Evolutionary conservation across 1,140 invertebrate species (phyloP), one percentile per base, ranked within the genome.

Genomic region (Tetraneura akinire): DNA sequence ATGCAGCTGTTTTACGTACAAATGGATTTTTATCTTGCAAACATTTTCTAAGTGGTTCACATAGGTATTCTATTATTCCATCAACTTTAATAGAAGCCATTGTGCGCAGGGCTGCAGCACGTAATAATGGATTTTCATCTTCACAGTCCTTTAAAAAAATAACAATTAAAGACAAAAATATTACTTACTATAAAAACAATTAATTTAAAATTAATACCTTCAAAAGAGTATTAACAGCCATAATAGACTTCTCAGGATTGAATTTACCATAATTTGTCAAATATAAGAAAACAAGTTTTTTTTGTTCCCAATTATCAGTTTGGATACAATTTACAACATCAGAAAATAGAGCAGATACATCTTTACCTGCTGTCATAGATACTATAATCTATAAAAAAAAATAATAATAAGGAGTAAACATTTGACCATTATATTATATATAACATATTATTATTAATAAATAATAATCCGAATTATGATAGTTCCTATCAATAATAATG

Each of bases 261-360:
- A 95, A 98, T 87, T 99, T 99, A 71, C 98, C 98, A 88, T 99
- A 99, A 86, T 99, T 99, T 98, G 99, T 99, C 80, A 99, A 87
- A 86, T 99, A 99, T 23, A 99, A 88, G 85, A 99, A 99, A 0
- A 99, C 98, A 53, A 99, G 88, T 85, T 99, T 99, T 88, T 99
- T 99, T 82, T 99, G 86, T 87, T 99, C 98, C 85, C 99, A 88
- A 87, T 99, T 99, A 86, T 99, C 98, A 11, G 98, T 99, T 87
- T 99, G 98, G 97, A 99, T 99, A 85, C 98, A 99, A 86, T 99
- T 99, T 32, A 99, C 96, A 42, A 99, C 98, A 87, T 99, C 98
- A 10, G 98, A 97, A 86, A 99, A 99, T 1, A 99, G 87, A 13
- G 97, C 96, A 5, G 94, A 96, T 0, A 96, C 94, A 91, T 95